Conservation (phyloP, 2,888 invertebrate species). For the Orchesellides sinensis region DNA sequence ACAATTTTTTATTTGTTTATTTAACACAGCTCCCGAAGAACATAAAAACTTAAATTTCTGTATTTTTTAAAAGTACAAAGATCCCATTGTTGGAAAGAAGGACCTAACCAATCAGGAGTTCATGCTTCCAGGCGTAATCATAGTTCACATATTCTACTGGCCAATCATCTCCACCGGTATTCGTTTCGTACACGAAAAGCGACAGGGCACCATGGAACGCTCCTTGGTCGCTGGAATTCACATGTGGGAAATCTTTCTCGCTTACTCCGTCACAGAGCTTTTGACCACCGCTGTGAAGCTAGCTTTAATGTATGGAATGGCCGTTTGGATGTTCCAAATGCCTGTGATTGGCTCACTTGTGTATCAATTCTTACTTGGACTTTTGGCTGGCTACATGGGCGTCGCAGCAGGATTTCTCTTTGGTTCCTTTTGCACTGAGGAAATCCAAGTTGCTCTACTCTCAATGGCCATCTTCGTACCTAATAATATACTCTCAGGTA, state of each 20-base stretch:
- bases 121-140: too few relatives aligned
- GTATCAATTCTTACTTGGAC: too few relatives aligned
- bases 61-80: too few relatives aligned
- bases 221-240: conserved; percentile 83
- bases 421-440: conserved; percentile 93
- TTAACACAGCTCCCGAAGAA: too few relatives aligned
- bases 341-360: conserved; percentile 90
- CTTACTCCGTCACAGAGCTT: too few relatives aligned
- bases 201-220: conserved; percentile 54
- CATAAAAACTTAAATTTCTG: too few relatives aligned
- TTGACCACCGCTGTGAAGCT: too few relatives aligned
- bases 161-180: conserved; percentile 52
- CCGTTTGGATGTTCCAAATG: conserved; percentile 90
- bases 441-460: conserved; percentile 93
- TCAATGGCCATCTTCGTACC: conserved; percentile 97
- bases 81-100: too few relatives aligned
- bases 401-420: conserved; percentile 92
- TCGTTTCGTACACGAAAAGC: conserved; percentile 61
- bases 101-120: too few relatives aligned
- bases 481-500: conserved; percentile 91
- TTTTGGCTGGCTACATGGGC: conserved; percentile 93
- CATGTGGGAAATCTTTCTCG: conserved; percentile 92
- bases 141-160: too few relatives aligned
- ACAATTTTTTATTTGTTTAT: too few relatives aligned
- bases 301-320: conserved; percentile 91